A percentile compares a stretch with the other conserved stretches of the same genome.
These are phyloP conservation scores for Lasioglossum morio DNA, from an alignment of 2,888 invertebrate species.

Conservation along the genomic window DNA sequence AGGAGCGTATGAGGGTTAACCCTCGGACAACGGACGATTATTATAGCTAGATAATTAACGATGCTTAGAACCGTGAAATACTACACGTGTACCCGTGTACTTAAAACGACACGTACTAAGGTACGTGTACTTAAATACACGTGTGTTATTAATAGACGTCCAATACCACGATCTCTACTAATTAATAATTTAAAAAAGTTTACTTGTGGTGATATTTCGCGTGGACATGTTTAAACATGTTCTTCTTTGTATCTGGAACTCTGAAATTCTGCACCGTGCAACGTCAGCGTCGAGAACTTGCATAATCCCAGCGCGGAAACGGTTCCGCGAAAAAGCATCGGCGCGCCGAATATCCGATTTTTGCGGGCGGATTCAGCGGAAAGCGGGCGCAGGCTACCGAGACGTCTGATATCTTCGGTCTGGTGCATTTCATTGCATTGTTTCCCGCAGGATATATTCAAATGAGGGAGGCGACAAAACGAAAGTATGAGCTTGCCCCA, in stretches of 20 bases:
- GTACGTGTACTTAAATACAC: no score
- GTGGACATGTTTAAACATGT: neutral
- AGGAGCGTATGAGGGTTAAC: no score
- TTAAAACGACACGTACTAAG: no score
- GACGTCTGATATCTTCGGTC: constrained; percentile 64
- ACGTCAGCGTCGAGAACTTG: neutral
- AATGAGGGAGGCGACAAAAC: constrained; percentile 46
- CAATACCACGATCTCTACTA: no score
- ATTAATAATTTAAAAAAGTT: no score
- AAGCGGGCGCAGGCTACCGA: constrained; percentile 39
- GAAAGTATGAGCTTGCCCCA: constrained; percentile 31
- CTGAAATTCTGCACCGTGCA: neutral
- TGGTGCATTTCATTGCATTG: constrained; percentile 57
- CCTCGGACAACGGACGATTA: no score
- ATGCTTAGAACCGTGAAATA: no score
- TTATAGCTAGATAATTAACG: no score
- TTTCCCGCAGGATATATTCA: constrained; percentile 59
- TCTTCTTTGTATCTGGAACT: neutral
- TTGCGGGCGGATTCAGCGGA: neutral
- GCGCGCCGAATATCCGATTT: constrained; percentile 14
- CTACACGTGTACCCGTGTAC: no score
- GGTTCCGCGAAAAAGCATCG: neutral
- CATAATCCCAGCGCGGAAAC: neutral
- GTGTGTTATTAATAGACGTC: no score
- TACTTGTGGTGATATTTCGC: no score